phyloP scores from a whole-genome alignment of 2,888 invertebrate species.

The Reticulitermes lucifugus region DNA sequence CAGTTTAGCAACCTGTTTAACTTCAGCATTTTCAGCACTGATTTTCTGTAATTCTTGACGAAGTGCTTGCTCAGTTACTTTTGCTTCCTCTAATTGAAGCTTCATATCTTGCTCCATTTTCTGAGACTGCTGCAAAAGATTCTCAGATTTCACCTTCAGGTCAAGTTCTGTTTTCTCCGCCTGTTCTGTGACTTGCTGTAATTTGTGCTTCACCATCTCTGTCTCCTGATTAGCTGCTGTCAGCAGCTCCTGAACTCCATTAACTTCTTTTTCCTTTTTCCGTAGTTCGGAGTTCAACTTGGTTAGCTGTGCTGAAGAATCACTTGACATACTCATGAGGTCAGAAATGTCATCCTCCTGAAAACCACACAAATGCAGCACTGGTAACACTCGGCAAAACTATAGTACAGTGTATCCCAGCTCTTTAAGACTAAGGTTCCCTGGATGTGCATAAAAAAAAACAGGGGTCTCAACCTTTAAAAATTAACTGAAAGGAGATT shows the following conservation, averaged over 20 bases:
- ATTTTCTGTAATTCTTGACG: slow-evolving; percentile 64
- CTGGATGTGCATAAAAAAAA: too few species aligned
- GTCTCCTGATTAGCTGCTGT: slow-evolving; percentile 55
- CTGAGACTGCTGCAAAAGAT: slow-evolving; percentile 60
- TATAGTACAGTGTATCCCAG: too few species aligned
- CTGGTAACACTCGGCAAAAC: not conserved
- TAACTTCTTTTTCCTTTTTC: slow-evolving; percentile 66
- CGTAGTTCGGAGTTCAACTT: slow-evolving; percentile 69
- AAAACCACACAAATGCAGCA: slow-evolving; percentile 36
- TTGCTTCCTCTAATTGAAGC: slow-evolving; percentile 62
- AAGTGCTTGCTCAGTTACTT: slow-evolving; percentile 62
- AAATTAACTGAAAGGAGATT: too few species aligned
- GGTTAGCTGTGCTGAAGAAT: slow-evolving; percentile 71
- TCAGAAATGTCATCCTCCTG: slow-evolving; percentile 65
- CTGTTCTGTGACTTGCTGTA: slow-evolving; percentile 62
- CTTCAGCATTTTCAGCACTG: slow-evolving; percentile 60
- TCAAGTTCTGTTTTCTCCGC: slow-evolving; percentile 56
- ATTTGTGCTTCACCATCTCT: slow-evolving; percentile 62
- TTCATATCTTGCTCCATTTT: slow-evolving; percentile 63
- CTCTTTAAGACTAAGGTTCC: too few species aligned
- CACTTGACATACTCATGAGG: slow-evolving; percentile 70
- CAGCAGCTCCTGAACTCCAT: slow-evolving; percentile 57
- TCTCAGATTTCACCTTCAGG: slow-evolving; percentile 56
- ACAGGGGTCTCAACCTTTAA: too few species aligned
- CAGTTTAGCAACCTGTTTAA: slow-evolving; percentile 58